A percentile compares a stretch with the other conserved stretches of the same genome.
These are phyloP conservation scores for Dichetophora obliterata DNA, from an alignment of 2,888 invertebrate species.

Conservation along the genomic window DNA sequence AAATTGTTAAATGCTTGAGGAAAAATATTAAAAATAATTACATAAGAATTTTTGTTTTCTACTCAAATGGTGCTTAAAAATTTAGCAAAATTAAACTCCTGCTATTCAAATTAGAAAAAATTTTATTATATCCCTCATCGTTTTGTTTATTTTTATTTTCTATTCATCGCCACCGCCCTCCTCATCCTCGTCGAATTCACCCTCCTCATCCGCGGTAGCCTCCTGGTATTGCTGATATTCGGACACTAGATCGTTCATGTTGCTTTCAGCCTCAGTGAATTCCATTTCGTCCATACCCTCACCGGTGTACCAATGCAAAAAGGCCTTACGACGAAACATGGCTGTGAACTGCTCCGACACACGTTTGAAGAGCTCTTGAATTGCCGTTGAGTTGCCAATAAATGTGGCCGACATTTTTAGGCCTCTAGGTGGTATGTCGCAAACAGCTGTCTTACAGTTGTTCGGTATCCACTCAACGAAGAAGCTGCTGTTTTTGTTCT, in stretches of 20 bases:
- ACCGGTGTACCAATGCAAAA: slow-evolving; percentile 98
- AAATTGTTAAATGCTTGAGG: slow-evolving; percentile 28
- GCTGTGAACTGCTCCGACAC: slow-evolving; percentile 93
- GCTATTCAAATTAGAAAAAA: slow-evolving; percentile 12
- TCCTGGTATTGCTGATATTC: slow-evolving; percentile 97
- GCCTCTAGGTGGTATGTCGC: slow-evolving; percentile 91
- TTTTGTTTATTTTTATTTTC: background rate
- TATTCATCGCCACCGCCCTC: slow-evolving; percentile 68
- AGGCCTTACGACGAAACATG: slow-evolving; percentile 97
- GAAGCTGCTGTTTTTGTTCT: slow-evolving; percentile 93
- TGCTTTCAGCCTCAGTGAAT: slow-evolving; percentile 94
- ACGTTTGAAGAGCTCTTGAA: slow-evolving; percentile 92
- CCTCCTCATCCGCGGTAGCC: slow-evolving; percentile 86
- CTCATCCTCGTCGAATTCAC: slow-evolving; percentile 80
- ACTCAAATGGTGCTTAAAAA: slow-evolving; percentile 38
- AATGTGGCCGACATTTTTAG: slow-evolving; percentile 96
- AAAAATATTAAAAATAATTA: slow-evolving; percentile 31
- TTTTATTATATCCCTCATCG: background rate
- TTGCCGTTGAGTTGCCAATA: slow-evolving; percentile 93
- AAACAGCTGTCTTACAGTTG: slow-evolving; percentile 94
- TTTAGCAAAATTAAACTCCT: slow-evolving; percentile 42
- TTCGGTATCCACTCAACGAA: slow-evolving; percentile 95
- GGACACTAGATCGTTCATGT: slow-evolving; percentile 95
- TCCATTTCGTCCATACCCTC: slow-evolving; percentile 98
- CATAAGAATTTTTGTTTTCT: slow-evolving; percentile 41